Percentiles rank a stretch among this genome's conserved stretches.
These are phyloP conservation scores for Pycnomerus fuliginosus DNA, from an alignment of 2,888 invertebrate species.

Conservation along the genomic window DNA sequence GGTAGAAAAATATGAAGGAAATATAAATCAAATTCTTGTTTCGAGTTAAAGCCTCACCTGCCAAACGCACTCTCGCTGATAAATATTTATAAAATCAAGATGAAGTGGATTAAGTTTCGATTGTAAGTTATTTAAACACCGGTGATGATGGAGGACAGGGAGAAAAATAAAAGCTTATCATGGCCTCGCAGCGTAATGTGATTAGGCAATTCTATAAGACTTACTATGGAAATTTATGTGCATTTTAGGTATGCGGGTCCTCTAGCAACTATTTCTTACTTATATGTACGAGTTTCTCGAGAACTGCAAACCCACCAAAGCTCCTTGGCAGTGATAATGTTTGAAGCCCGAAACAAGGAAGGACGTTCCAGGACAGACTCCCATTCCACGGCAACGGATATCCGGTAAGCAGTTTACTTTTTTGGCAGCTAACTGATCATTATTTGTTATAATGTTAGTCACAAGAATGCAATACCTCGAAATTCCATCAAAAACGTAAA, in stretches of 20 bases:
- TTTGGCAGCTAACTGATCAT: too few relatives aligned
- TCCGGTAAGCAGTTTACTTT: conserved; percentile 46
- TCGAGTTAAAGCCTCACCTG: too few relatives aligned
- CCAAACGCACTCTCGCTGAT: too few relatives aligned
- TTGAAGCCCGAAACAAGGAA: conserved; percentile 52
- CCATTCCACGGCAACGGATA: conserved; percentile 45
- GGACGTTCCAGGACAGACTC: conserved; percentile 45
- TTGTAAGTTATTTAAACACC: too few relatives aligned
- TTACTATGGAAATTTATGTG: conserved; percentile 2
- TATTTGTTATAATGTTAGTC: too few relatives aligned
- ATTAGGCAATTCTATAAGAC: background rate
- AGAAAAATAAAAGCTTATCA: conserved; percentile 1
- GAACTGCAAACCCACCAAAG: conserved; percentile 61
- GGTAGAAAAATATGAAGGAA: too few relatives aligned
- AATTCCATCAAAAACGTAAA: too few relatives aligned
- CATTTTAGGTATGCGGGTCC: conserved; percentile 59
- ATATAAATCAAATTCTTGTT: too few relatives aligned
- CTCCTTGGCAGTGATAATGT: conserved; percentile 59
- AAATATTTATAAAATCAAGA: too few relatives aligned
- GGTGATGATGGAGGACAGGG: too few relatives aligned
- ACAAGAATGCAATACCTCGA: too few relatives aligned
- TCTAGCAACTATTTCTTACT: conserved; percentile 61
- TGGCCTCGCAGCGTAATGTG: background rate
- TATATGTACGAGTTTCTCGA: conserved; percentile 65
- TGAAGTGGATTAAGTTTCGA: too few relatives aligned